Evolutionary conservation across 2,888 invertebrate genomes (phyloP).

Genomic region (Diarsia brunnea): DNA sequence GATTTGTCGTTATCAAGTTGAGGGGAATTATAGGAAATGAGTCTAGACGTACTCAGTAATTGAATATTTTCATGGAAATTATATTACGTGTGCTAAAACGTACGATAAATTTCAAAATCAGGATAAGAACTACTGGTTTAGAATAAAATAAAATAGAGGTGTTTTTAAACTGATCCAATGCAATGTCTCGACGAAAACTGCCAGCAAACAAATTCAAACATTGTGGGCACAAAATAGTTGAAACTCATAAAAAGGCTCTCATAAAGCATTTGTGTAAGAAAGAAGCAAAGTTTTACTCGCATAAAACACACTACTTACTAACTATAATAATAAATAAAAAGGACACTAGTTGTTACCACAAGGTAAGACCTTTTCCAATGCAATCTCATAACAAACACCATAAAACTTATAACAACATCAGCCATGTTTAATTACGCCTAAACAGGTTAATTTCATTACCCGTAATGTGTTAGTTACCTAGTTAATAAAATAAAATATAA

Average conservation of each 20-base stretch:
- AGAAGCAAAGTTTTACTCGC: not conserved
- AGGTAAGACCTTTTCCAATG: not conserved
- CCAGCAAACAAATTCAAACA: not conserved
- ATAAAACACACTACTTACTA: not conserved
- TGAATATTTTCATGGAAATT: not conserved
- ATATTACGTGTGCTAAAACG: not conserved
- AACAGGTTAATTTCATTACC: slow-evolving; percentile 37
- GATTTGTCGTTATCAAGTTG: slow-evolving; percentile 18
- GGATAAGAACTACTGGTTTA: not conserved
- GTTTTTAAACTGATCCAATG: not conserved
- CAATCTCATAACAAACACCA: not conserved
- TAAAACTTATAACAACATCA: not conserved
- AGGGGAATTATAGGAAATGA: slow-evolving; percentile 2
- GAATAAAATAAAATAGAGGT: not conserved
- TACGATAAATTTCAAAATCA: not conserved
- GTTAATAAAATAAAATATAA: slow-evolving; percentile 43
- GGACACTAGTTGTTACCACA: not conserved
- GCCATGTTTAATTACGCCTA: slow-evolving; percentile 15
- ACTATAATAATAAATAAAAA: not conserved
- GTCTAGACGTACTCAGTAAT: slow-evolving; percentile 10
- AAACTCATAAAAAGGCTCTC: not conserved
- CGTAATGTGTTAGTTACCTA: slow-evolving; percentile 24
- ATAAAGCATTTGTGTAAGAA: not conserved
- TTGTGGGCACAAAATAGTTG: not conserved
- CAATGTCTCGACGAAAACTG: not conserved